Conservation (phyloP, 2,113 vertebrate genomes). For the Rhegmatorhina hoffmannsi region DNA sequence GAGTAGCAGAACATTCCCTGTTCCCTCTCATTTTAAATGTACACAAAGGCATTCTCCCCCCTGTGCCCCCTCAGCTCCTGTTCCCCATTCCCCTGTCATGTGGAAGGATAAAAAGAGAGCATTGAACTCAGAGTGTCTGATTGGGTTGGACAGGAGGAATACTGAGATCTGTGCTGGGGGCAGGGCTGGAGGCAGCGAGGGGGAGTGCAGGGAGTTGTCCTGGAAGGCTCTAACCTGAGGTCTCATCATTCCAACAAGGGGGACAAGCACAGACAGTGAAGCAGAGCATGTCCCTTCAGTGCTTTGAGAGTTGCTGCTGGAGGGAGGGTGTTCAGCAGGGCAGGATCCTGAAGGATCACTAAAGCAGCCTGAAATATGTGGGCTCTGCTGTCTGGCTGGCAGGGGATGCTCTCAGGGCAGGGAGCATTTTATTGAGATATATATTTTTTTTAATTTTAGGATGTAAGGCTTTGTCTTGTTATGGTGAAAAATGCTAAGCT, state of each 20-base stretch:
- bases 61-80: not conserved
- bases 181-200: not conserved
- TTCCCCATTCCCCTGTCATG: not conserved
- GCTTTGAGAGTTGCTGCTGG: not conserved
- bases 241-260: not conserved
- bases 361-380: not conserved
- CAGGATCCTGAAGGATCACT: not conserved
- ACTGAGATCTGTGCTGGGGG: constrained; percentile 9
- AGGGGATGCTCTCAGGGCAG: not conserved
- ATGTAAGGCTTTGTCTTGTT: not conserved
- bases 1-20: not conserved
- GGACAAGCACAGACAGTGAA: not conserved
- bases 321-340: not conserved
- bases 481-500: not conserved
- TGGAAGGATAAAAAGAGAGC: not conserved
- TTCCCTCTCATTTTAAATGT: not conserved
- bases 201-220: not conserved
- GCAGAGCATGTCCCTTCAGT: not conserved
- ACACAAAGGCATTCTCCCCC: not conserved
- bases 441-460: not conserved
- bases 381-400: not conserved
- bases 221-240: not conserved
- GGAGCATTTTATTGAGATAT: not conserved
- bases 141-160: not conserved
- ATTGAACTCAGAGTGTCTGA: not conserved